Evolutionary conservation across 2,888 invertebrate species (phyloP).

Genomic region (Xanthorhoe designata): DNA sequence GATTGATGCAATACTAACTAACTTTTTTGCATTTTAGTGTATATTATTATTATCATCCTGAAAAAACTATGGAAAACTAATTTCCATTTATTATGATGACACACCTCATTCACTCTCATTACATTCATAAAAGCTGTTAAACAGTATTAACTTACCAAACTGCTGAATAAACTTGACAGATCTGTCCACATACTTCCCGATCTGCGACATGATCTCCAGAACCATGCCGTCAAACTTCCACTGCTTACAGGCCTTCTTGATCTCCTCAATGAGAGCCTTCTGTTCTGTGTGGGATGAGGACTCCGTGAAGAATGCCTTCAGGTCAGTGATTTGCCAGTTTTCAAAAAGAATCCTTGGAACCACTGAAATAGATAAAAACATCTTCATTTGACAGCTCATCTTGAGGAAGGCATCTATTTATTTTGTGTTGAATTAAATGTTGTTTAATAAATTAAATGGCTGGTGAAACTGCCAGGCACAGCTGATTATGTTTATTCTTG

Average conservation of each 20-base stretch:
- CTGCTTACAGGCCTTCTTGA: constrained; percentile 89
- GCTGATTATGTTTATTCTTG: too few relatives aligned
- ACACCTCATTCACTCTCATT: too few relatives aligned
- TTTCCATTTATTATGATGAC: too few relatives aligned
- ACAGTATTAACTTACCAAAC: constrained; percentile 78
- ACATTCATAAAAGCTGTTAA: too few relatives aligned
- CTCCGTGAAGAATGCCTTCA: constrained; percentile 89
- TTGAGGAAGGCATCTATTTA: too few relatives aligned
- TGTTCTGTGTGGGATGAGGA: constrained; percentile 88
- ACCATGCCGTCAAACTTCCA: constrained; percentile 96
- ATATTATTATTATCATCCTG: too few relatives aligned
- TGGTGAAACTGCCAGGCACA: too few relatives aligned
- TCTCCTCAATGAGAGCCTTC: constrained; percentile 87
- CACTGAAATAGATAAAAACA: constrained; percentile 81
- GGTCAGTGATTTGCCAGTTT: constrained; percentile 92
- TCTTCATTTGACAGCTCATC: neutral
- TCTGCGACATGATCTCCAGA: constrained; percentile 94
- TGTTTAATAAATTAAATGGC: too few relatives aligned
- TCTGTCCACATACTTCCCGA: constrained; percentile 88
- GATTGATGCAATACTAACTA: too few relatives aligned
- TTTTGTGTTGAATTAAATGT: too few relatives aligned
- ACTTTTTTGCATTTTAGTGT: too few relatives aligned
- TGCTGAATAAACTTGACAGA: constrained; percentile 88
- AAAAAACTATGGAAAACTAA: too few relatives aligned
- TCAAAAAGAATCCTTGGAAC: constrained; percentile 96